phyloP scores from a whole-genome alignment of 2,797 vertebrate genomes.

The Anguilla megastoma region DNA sequence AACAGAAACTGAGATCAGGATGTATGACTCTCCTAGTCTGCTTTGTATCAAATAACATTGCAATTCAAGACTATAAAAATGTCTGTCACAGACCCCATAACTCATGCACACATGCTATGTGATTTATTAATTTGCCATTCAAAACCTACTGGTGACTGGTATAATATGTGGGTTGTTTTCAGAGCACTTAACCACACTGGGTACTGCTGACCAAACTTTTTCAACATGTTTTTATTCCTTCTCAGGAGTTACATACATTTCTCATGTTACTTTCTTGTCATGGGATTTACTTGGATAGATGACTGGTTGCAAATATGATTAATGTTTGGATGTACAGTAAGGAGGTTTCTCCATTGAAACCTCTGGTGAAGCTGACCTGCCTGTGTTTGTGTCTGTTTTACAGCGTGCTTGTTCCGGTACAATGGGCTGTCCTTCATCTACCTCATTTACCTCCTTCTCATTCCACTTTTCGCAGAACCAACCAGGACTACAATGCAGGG shows the following conservation, averaged over 20 bases:
- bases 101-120: not conserved
- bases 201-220: not conserved
- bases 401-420: conserved; percentile 85
- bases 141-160: not conserved
- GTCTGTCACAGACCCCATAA: not conserved
- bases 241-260: not conserved
- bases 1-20: not conserved
- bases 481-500: conserved; percentile 84
- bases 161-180: conserved; percentile 11
- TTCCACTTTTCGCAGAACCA: conserved; percentile 85
- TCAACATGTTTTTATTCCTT: not conserved
- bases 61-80: conserved; percentile 21
- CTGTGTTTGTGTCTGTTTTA: conserved; percentile 5
- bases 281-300: not conserved
- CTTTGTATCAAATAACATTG: not conserved
- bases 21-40: not conserved
- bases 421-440: conserved; percentile 87
- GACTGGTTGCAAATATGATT: not conserved
- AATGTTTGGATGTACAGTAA: not conserved
- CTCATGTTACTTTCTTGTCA: not conserved
- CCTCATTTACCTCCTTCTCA: conserved; percentile 88
- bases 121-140: not conserved
- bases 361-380: not conserved
- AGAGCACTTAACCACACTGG: not conserved
- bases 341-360: not conserved